Base-by-base conservation (phyloP, 2,888 invertebrate species). In the Drosophila atripex region DNA sequence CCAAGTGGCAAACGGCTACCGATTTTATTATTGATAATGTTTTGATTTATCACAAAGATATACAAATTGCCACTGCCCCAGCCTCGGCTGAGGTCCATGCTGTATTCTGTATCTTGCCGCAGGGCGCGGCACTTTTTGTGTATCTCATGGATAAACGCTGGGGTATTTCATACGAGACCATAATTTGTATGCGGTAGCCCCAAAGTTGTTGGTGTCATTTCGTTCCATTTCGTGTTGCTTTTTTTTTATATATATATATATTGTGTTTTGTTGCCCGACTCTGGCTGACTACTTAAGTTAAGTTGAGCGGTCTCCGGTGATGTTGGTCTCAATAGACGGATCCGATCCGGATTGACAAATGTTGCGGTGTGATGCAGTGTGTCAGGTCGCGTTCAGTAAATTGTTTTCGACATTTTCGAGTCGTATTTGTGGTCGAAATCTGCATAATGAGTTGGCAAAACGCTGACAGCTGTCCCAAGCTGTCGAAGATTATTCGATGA, bases 21-120 rank as follows among this genome's bases (percentile, higher is more conserved):
- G 88, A 89, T 89, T 88, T 89, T 77, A 72, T 88, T 88, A 84
- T 88, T 87, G 89, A 89, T 88, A 89, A 88, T 88, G 78, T 78
- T 89, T 88, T 89, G 89, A 89, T 89, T 89, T 88, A 89, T 89
- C 82, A 79, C 76, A 72, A 64, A 77, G 86, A 88, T 82, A 88
- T 78, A 88, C 88, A 84, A 84, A 84, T 84, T 84, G 74, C 70
- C 58, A 68, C 70, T 64, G 71, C 68, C 60, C 61, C 53, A 66
- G 30, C 49, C 61, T 23, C 39, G 56, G 51, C 23, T 32, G 49
- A 49, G 46, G 63, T 49, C 47, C 65, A 57, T 38, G 32, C 66
- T 45, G 54, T 49, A 65, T 43, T 54, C 53, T 57, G 51, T 47
- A 61, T 61, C 41, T 60, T 61, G 59, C 73, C 75, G 30, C 61